Evolutionary conservation across 2,113 vertebrate species (phyloP).

Genomic region (Cervus canadensis): DNA sequence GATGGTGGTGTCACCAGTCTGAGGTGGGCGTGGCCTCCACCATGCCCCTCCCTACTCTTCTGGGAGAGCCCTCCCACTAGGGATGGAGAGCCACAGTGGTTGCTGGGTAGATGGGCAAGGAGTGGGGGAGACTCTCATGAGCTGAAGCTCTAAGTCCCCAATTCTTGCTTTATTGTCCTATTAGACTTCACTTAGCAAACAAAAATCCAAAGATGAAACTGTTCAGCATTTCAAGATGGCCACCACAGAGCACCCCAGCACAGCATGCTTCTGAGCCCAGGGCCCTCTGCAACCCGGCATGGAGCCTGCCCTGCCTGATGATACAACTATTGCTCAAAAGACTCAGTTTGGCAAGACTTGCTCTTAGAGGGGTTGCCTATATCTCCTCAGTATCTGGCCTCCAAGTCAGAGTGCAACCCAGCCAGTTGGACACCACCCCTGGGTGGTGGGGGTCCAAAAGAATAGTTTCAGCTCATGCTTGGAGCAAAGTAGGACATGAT

Average conservation of each 20-base stretch:
- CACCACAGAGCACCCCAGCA: neutral
- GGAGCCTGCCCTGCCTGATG: neutral
- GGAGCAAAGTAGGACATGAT: slow-evolving; percentile 22
- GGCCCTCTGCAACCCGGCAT: neutral
- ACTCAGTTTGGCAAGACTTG: neutral
- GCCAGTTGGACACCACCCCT: neutral
- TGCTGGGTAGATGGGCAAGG: neutral
- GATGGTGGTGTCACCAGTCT: neutral
- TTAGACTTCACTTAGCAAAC: neutral
- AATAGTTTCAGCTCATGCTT: slow-evolving; percentile 22
- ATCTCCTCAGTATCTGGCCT: neutral
- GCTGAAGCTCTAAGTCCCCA: neutral
- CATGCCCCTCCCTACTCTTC: too few species aligned
- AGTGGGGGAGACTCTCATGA: neutral
- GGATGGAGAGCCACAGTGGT: neutral
- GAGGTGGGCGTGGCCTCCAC: neutral
- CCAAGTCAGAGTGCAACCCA: neutral
- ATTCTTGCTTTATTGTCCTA: neutral
- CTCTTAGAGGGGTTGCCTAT: neutral
- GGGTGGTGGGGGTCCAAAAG: neutral
- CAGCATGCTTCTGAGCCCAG: neutral
- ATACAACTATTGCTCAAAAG: neutral
- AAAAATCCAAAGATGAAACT: neutral
- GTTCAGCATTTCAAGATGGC: neutral
- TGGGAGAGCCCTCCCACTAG: neutral